These are phyloP conservation scores for Dasypolia templi DNA, from an alignment of 2,888 invertebrate genomes.

Conservation along the genomic window DNA sequence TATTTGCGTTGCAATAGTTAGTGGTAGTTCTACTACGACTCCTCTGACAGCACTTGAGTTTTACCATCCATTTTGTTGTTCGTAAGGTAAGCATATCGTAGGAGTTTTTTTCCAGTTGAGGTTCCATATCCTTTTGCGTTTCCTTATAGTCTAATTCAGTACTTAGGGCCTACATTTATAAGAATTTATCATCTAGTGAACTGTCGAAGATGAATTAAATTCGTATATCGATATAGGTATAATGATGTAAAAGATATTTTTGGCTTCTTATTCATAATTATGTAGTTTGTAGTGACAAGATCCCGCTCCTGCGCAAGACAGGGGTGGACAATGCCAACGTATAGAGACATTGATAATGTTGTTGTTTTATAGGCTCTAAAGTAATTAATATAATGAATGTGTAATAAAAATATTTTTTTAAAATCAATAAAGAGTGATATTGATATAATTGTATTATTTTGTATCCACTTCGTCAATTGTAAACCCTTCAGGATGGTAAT, in stretches of 20 bases:
- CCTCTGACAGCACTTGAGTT: conserved; percentile 68
- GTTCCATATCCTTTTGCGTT: conserved; percentile 74
- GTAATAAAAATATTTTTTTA: conserved; percentile 90
- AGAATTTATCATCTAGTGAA: conserved; percentile 76
- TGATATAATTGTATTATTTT: conserved; percentile 74
- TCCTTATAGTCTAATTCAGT: conserved; percentile 79
- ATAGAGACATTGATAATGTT: conserved; percentile 80
- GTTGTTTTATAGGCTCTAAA: conserved; percentile 87
- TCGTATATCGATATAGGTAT: conserved; percentile 78
- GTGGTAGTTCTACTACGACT: conserved; percentile 59
- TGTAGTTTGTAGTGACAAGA: conserved; percentile 71
- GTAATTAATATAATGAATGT: conserved; percentile 85
- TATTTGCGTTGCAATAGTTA: conserved; percentile 70
- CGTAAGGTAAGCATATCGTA: conserved; percentile 73
- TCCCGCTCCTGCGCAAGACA: conserved; percentile 63
- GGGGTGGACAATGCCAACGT: conserved; percentile 72
- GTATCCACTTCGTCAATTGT: conserved; percentile 13
- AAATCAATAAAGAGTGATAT: conserved; percentile 90
- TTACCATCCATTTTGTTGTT: conserved; percentile 76
- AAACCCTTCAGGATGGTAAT: neutral
- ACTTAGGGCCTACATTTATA: conserved; percentile 85
- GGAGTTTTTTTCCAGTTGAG: conserved; percentile 74
- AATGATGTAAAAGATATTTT: conserved; percentile 84
- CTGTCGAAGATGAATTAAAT: conserved; percentile 77
- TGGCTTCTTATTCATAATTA: conserved; percentile 83